A percentile compares a stretch with the other conserved stretches of the same genome.
These are phyloP conservation scores for Emmelina monodactyla DNA, from an alignment of 2,888 invertebrate species.

Conservation along the genomic window DNA sequence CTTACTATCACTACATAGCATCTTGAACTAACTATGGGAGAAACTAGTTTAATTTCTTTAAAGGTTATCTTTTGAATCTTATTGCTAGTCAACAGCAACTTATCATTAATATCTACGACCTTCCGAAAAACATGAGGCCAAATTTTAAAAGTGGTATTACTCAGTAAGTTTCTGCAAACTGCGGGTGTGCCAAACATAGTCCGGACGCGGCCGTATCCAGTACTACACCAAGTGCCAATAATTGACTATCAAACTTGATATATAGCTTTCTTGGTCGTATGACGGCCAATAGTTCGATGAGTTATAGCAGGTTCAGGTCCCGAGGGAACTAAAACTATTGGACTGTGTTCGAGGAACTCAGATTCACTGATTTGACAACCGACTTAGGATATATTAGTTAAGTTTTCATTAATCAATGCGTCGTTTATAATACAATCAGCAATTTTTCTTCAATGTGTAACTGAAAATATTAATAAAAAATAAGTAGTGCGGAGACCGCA, in stretches of 20 bases:
- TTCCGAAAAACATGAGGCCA: too few species aligned
- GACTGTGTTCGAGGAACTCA: conserved; percentile 14
- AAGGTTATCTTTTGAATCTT: too few species aligned
- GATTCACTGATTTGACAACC: conserved; percentile 9
- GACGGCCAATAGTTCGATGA: conserved; percentile 50
- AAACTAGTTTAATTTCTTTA: too few species aligned
- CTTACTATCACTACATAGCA: not conserved
- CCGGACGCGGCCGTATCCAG: conserved; percentile 29
- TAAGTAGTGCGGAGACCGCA: conserved; percentile 4
- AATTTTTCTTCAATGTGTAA: too few species aligned
- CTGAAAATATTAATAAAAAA: conserved; percentile 2
- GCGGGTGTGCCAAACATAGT: too few species aligned
- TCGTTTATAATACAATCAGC: too few species aligned
- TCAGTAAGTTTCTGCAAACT: too few species aligned
- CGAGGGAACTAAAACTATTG: conserved; percentile 36
- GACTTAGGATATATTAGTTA: too few species aligned
- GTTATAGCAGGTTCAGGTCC: conserved; percentile 38
- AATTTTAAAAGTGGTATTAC: conserved; percentile 44
- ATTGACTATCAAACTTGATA: conserved; percentile 63
- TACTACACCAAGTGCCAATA: conserved; percentile 46
- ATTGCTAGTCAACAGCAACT: too few species aligned
- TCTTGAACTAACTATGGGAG: conserved; percentile 2
- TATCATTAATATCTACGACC: too few species aligned
- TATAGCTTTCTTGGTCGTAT: conserved; percentile 50
- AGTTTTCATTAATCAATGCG: too few species aligned